Base-by-base conservation (phyloP, 1,140 invertebrate species). In the Rhopalosiphum padi region DNA sequence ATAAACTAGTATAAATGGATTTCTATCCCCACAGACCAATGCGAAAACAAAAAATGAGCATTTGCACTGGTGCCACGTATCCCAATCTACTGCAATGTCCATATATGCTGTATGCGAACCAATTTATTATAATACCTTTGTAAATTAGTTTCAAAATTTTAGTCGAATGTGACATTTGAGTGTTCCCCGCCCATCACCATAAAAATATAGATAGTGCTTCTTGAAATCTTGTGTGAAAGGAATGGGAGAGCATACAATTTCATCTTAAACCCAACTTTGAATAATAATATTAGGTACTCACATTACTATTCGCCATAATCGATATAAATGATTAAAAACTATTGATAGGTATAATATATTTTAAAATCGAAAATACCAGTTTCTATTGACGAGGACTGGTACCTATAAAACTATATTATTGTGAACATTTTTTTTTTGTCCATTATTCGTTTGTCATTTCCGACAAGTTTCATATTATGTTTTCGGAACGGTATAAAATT, bases 1-100 rank as follows among this genome's bases (percentile, higher is more conserved):
- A 77, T 77, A 77, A 77, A 77, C 11, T 77, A 77, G 60, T 77
- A 51, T 51, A n/a, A 77, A 77, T 77, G 60, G 60, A 77, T 77
- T 77, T 35, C 15, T 30, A 77, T n/a, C 60, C 60, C 15, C 6
- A n/a, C 30, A 15, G 1, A 6, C 15, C 15, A 21, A 18, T 15
- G 6, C 5, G n/a, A 77, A 77, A 77, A 77, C 30, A n/a, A n/a
- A 68, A 68, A 68, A 30, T 15, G 15, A 77, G 60, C 30, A 77
- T 77, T 77, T 77, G 11, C 60, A 68, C 60, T 68, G n/a, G 30
- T 68, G 30, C 11, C 30, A 1, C 9, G 30, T 68, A n/a, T 68
- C n/a, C 25, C 11, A 60, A 9, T 30, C 9, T 68, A 68, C 30
- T 3, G 11, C 11, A 68, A 68, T n/a, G 60, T 3, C 60, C 15